These are phyloP conservation scores for Drosophila lacteicornis DNA, from an alignment of 1,140 invertebrate genomes.

Conservation along the genomic window DNA sequence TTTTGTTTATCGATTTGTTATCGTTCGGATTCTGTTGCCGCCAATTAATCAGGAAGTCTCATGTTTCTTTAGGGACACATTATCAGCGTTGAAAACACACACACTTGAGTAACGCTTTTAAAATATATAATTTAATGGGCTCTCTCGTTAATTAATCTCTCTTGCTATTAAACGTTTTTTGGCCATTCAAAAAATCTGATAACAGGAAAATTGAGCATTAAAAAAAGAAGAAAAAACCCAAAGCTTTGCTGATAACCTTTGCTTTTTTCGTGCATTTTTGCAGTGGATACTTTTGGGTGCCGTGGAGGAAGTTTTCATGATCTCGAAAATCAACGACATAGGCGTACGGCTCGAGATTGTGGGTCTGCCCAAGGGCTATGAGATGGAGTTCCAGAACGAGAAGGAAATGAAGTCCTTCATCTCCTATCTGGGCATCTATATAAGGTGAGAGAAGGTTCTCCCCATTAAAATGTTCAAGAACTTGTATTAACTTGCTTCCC, in stretches of 20 bases:
- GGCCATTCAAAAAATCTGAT: not conserved
- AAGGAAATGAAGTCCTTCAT: slow-evolving; percentile 89
- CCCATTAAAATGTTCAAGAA: no score
- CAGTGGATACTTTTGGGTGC: slow-evolving; percentile 91
- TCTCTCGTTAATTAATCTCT: no score
- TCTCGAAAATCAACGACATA: slow-evolving; percentile 59
- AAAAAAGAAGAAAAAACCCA: not conserved
- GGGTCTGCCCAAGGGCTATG: slow-evolving; percentile 71
- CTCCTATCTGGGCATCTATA: slow-evolving; percentile 94
- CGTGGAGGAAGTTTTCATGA: slow-evolving; percentile 90
- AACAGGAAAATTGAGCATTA: not conserved
- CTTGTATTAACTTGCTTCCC: not conserved
- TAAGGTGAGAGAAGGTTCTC: slow-evolving; percentile 85
- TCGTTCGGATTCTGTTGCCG: not conserved
- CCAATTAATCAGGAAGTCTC: not conserved
- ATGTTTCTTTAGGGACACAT: not conserved
- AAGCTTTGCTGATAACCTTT: not conserved
- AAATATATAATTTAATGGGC: no score
- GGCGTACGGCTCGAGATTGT: slow-evolving; percentile 70
- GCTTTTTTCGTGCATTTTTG: slow-evolving; percentile 52
- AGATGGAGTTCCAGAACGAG: slow-evolving; percentile 65
- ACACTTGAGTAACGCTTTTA: not conserved
- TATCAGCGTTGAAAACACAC: not conserved
- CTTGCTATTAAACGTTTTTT: no score
- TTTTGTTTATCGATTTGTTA: slow-evolving; percentile 8